phyloP scores from a whole-genome alignment of 2,888 invertebrate genomes.

The Cerceris ruficornis region DNA sequence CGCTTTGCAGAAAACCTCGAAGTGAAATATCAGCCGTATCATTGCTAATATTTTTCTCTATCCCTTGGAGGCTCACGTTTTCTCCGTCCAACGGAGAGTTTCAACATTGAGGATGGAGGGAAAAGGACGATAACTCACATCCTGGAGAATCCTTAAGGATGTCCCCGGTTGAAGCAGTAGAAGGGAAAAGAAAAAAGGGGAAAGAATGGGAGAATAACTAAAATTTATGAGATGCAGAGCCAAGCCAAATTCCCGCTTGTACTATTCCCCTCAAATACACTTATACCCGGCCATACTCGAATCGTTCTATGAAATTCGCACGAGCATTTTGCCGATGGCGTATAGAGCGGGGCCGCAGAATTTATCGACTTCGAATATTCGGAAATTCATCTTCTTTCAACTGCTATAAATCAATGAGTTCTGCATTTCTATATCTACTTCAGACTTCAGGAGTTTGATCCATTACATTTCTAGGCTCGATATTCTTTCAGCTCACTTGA shows the following conservation, averaged over 20 bases:
- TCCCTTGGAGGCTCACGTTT: too few species aligned
- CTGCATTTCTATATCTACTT: too few species aligned
- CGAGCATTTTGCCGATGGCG: slow-evolving; percentile 32
- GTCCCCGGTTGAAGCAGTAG: slow-evolving; percentile 55
- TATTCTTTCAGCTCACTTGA: too few species aligned
- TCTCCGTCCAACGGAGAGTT: too few species aligned
- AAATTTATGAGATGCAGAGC: slow-evolving; percentile 78
- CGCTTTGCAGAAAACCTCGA: slow-evolving; percentile 43
- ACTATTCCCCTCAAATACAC: slow-evolving; percentile 77
- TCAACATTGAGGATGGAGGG: too few species aligned
- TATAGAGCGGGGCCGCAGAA: slow-evolving; percentile 23
- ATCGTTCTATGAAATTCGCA: slow-evolving; percentile 43
- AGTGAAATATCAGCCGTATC: slow-evolving; percentile 66
- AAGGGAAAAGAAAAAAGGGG: slow-evolving; percentile 41
- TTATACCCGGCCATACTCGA: slow-evolving; percentile 65
- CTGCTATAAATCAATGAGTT: slow-evolving; percentile 18
- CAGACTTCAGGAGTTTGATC: too few species aligned
- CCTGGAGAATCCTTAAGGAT: slow-evolving; percentile 65
- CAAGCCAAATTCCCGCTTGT: slow-evolving; percentile 77
- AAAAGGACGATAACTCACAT: slow-evolving; percentile 66
- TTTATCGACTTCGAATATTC: slow-evolving; percentile 37
- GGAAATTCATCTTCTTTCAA: slow-evolving; percentile 19
- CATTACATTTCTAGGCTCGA: too few species aligned
- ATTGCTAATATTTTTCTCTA: slow-evolving; percentile 68
- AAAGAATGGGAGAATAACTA: slow-evolving; percentile 74